A percentile compares a stretch with the other conserved stretches of the same genome.
These are phyloP conservation scores for Lichenostomus cassidix DNA, from an alignment of 2,113 vertebrate genomes.

Conservation along the genomic window DNA sequence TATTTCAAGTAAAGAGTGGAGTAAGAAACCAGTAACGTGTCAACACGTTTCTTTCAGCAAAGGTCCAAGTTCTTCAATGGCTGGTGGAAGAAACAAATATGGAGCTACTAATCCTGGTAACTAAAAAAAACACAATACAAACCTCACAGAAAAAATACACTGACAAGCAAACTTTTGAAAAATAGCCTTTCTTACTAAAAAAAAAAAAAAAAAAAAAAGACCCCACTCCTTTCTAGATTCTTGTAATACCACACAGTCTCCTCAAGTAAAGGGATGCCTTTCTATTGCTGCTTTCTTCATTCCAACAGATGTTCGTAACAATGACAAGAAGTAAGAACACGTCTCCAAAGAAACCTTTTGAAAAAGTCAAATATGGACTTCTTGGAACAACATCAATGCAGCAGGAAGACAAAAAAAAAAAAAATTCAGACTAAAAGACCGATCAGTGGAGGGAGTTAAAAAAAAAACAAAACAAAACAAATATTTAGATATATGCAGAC, in stretches of 20 bases:
- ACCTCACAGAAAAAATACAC: not conserved
- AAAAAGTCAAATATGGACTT: not conserved
- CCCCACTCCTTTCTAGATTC: not conserved
- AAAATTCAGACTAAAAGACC: not conserved
- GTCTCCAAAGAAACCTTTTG: not conserved
- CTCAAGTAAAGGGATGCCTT: not conserved
- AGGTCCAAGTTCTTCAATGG: not conserved
- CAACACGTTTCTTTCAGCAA: not conserved
- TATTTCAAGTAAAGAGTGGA: not conserved
- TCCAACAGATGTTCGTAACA: not conserved
- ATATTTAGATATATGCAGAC: not conserved
- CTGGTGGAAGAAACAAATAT: not conserved
- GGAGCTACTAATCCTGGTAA: not conserved
- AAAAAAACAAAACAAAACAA: too few relatives aligned
- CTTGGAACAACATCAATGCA: not conserved
- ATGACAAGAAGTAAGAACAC: not conserved
- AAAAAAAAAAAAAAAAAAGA: not conserved
- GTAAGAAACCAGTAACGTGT: not conserved
- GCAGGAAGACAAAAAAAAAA: not conserved
- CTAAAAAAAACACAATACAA: not conserved
- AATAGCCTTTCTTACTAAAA: not conserved
- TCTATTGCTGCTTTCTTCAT: not conserved
- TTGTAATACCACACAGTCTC: not conserved
- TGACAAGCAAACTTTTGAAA: not conserved
- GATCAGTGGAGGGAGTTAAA: fast-evolving